Conservation (phyloP, 2,797 vertebrate species). For the Nannoperca obscura region DNA sequence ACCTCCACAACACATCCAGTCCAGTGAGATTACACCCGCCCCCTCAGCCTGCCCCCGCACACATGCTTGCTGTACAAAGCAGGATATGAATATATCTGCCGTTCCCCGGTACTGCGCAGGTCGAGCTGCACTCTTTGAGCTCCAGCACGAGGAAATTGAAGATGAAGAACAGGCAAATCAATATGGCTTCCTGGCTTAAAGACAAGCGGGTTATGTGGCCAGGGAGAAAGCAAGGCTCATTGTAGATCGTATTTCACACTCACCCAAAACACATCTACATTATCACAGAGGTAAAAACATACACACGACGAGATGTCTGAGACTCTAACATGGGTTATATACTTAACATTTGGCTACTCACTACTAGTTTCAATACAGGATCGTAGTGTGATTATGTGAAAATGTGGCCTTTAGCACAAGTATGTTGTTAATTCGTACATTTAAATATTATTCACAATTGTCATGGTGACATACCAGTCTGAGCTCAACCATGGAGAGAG, state of each 20-base stretch:
- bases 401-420: not conserved
- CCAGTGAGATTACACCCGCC: constrained; percentile 67
- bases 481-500: not conserved
- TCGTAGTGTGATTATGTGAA: not conserved
- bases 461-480: constrained; percentile 26
- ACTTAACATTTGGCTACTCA: not conserved
- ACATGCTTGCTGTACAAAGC: constrained; percentile 65
- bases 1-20: constrained; percentile 62
- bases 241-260: constrained; percentile 53
- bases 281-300: constrained; percentile 1
- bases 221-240: constrained; percentile 35
- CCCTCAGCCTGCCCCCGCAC: constrained; percentile 68
- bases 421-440: not conserved
- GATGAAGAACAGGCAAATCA: constrained; percentile 59
- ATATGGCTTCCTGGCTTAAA: constrained; percentile 46
- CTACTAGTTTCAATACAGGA: not conserved
- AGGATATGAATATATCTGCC: constrained; percentile 67
- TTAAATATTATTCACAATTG: constrained; percentile 23
- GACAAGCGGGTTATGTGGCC: constrained; percentile 52
- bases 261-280: constrained; percentile 52
- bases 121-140: constrained; percentile 47
- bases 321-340: not conserved
- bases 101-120: constrained; percentile 47
- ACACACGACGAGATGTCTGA: not conserved
- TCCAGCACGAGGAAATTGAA: constrained; percentile 59